Conservation (phyloP, 2,113 vertebrate species). For the Phyllopteryx taeniolatus region DNA sequence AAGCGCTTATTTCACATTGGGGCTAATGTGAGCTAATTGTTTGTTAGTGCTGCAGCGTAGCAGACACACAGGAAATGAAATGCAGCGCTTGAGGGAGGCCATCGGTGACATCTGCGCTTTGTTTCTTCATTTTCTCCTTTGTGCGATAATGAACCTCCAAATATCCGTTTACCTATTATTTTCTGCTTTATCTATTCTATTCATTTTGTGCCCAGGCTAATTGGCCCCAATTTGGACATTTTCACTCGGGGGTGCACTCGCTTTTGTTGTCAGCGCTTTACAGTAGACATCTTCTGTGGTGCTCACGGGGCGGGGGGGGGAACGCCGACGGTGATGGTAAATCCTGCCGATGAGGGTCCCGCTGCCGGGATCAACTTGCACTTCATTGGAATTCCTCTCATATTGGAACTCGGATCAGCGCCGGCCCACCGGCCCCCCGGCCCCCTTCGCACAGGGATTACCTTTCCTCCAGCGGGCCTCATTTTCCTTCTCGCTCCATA, state of each 20-base stretch:
- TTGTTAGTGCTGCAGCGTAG: not conserved
- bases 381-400: slow-evolving; percentile 53
- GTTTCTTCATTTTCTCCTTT: not conserved
- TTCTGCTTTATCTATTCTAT: too few relatives aligned
- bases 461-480: slow-evolving; percentile 2
- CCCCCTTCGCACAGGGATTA: slow-evolving; percentile 7
- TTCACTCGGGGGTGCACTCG: too few relatives aligned
- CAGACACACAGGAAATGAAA: slow-evolving; percentile 1
- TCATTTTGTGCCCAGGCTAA: too few relatives aligned
- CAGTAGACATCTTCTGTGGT: too few relatives aligned
- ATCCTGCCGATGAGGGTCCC: slow-evolving; percentile 38
- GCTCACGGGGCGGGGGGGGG: too few relatives aligned
- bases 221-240: too few relatives aligned
- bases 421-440: too few relatives aligned
- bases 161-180: too few relatives aligned
- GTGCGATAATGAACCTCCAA: too few relatives aligned
- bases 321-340: slow-evolving; percentile 14
- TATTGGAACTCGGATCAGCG: slow-evolving; percentile 28
- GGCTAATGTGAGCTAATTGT: slow-evolving; percentile 32
- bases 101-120: not conserved
- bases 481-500: not conserved
- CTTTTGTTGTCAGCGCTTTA: not conserved
- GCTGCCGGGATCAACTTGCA: slow-evolving; percentile 24
- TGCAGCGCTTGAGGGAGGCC: not conserved
- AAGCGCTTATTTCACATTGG: slow-evolving; percentile 29